Percentiles rank a stretch among this genome's conserved stretches.
Evolutionary conservation across 2,113 vertebrate species (phyloP).

Genomic region (Hyperopisus bebe): DNA sequence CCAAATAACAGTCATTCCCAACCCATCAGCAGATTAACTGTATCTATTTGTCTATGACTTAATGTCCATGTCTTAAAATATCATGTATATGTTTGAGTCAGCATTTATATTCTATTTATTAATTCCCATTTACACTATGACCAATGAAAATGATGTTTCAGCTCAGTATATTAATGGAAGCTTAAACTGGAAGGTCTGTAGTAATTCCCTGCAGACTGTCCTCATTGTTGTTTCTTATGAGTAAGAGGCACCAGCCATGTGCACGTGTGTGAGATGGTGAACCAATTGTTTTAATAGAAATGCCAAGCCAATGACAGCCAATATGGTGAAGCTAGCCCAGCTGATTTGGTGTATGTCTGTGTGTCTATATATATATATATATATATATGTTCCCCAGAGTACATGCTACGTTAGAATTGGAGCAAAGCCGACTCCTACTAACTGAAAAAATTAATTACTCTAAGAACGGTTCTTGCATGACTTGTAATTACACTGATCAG

Average conservation of each 20-base stretch:
- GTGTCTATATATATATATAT: no score
- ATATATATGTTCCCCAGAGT: neutral
- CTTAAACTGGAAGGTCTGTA: neutral
- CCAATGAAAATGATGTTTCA: neutral
- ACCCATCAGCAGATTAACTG: neutral
- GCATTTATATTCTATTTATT: no score
- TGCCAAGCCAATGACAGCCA: neutral
- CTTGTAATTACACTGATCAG: slow-evolving; percentile 13
- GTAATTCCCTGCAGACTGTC: neutral
- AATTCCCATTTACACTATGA: no score
- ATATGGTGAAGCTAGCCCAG: neutral
- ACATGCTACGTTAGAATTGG: neutral
- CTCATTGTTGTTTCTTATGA: neutral
- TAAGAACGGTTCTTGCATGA: neutral
- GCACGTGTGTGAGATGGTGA: neutral
- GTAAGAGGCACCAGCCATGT: neutral
- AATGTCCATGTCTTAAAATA: neutral
- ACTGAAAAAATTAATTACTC: slow-evolving; percentile 15
- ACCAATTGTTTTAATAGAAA: neutral
- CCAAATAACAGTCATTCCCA: neutral
- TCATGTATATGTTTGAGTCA: neutral
- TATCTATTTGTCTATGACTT: neutral
- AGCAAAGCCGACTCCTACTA: neutral
- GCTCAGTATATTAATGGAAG: neutral
- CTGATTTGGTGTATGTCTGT: neutral